Evolutionary conservation across 30 jellyfish, hydroid and myxozoan species (phyloP), one percentile per base, ranked within the genome.

Genomic region (Turritopsis dohrnii): DNA sequence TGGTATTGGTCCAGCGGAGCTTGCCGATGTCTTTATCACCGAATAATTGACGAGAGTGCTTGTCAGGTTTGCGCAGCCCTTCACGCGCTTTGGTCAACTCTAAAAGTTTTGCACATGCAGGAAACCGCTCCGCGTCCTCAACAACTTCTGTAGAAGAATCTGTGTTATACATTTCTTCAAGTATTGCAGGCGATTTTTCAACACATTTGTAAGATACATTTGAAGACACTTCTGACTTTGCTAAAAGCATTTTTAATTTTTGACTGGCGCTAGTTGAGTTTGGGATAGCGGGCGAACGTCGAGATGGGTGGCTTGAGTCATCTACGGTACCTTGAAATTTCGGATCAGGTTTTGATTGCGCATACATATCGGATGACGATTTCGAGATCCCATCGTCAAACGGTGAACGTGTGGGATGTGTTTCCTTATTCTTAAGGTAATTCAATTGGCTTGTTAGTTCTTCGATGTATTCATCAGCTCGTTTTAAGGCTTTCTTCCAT

Each of bases 71-170:
- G 8, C 17, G 8, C 77, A 69, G 9, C 17, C 30, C 30, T 69
- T 69, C 30, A 29, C 89, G 97, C 18, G 91, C 94, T 54, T 87
- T 87, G 71, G 96, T 87, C 85, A 92, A 65, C 65, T 92, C 96
- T 24, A 94, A 82, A 19, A 94, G 90, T 71, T 94, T 94, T 29
- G 99, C 96, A 73, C 97, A 94, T 29, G 99, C 99, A 1, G 99
- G 99, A 65, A 84, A 94, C 71, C 80, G 95, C 21, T 88, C 54
- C 22, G 96, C 88, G 90, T 92, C 89, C 28, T 88, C 90, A 41
- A 86, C 71, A 1, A 80, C 75, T 19, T 83, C 41, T 20, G 80
- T 22, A 8, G 81, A 16, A 7, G 76, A 24, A 41, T 41, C 13
- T 41, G 60, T 41, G 13, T 41, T 41, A 13, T 41, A 41, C 13